These are phyloP conservation scores for Lasioglossum leucozonium DNA, from an alignment of 2,888 invertebrate species.

Conservation along the genomic window DNA sequence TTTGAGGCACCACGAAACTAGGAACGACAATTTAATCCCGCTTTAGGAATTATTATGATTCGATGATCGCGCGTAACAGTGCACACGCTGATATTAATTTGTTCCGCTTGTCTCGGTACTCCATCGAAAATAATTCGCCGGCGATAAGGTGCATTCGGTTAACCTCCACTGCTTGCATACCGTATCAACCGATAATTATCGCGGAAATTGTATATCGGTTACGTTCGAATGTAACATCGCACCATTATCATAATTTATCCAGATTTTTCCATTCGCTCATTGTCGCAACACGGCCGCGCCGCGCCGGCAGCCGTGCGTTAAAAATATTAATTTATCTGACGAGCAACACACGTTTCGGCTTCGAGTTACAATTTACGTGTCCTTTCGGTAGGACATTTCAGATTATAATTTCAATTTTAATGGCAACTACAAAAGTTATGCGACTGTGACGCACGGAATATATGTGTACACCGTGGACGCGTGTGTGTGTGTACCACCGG, in stretches of 20 bases:
- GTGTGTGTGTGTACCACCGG: not conserved
- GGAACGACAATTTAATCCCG: slow-evolving; percentile 7
- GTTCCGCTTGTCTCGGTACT: not conserved
- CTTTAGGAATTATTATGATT: slow-evolving; percentile 13
- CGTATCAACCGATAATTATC: not conserved
- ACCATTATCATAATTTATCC: slow-evolving; percentile 5
- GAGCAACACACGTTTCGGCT: not conserved
- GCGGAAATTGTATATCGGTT: not conserved
- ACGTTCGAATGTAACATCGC: not conserved
- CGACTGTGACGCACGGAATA: not conserved
- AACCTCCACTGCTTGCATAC: not conserved
- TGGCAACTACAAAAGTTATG: not conserved
- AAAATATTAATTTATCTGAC: not conserved
- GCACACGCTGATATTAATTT: not conserved
- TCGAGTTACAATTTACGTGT: not conserved
- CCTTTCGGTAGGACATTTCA: not conserved
- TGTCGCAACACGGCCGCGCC: not conserved
- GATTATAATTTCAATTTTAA: not conserved
- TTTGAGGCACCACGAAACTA: not conserved
- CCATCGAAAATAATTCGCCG: slow-evolving; percentile 1
- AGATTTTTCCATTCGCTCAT: not conserved
- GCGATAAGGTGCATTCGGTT: not conserved
- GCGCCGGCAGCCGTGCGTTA: no score
- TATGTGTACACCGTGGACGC: not conserved
- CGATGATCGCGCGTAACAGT: not conserved